Base-by-base conservation (phyloP, 2,888 invertebrate genomes). In the Disparrhopalites patrizii region DNA sequence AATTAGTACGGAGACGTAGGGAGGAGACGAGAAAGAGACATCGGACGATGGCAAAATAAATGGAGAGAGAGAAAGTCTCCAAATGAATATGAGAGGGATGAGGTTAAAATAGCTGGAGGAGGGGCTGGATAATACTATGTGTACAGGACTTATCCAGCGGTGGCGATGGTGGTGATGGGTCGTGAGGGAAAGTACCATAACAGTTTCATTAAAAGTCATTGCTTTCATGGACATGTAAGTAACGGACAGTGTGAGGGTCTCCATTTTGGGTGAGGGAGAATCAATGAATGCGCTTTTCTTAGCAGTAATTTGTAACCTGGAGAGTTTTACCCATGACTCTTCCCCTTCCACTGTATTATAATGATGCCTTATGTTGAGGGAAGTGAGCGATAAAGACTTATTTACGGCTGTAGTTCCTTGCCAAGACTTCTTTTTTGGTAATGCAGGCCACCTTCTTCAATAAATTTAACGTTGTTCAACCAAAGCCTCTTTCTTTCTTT, bases 371-470 rank as follows among this genome's bases (percentile, higher is more conserved):
- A 51, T 61, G 36, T 36, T 50, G 51, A 51, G 61, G 51, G 61
- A 61, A 61, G 47, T n/a, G 51, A 61, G 61, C 64, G 55, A 64
- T 64, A 64, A 64, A 64, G 64, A 56, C 43, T 62, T 64, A 64
- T 64, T 64, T 64, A 64, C 56, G 50, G 47, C 50, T 64, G 18
- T 23, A 56, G 33, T 56, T 56, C 56, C 33, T 55, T 64, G 64
- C 64, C 64, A 64, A 64, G 51, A 61, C 51, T 61, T 50, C 43
- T 50, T 50, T 13, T 56, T 31, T 61, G 31, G 30, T 50, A 47
- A 61, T 50, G 61, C 50, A 61, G 50, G 33, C 64, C 56, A 64
- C 64, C 64, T 64, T 60, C 50, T 28, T 40, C 64, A 31, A 55
- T 55, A 56, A 64, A 64, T 64, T 55, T 64, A n/a, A 56, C 64